Base-by-base conservation (phyloP, 2,797 vertebrate genomes). In the Brachyrhaphis roseni region DNA sequence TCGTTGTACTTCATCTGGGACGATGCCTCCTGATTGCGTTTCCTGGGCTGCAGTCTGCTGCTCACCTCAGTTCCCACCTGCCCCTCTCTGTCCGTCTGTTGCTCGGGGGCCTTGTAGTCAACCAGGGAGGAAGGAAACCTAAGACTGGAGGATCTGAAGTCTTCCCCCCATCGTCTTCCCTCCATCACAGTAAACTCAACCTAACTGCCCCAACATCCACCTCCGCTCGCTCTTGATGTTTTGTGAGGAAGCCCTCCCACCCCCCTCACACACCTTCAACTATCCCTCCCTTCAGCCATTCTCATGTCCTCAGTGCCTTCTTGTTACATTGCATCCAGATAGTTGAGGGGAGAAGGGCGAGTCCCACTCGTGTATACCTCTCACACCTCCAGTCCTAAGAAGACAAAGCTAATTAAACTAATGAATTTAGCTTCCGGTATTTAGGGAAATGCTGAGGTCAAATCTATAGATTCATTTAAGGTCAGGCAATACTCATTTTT, bases 311-410 rank as follows among this genome's bases (percentile, higher is more conserved):
- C 84, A 46, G 80, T 81, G 84, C 91, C 89, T 87, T 82, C 83
- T 84, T 93, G 86, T 88, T 92, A 91, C 92, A 94, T 94, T 94
- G 92, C 88, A 91, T 92, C 94, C 93, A 95, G 95, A 89, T 90
- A 86, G 86, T 80, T 79, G 77, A 86, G 84, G 78, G 84, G 76
- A 88, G 84, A 64, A 83, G 84, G 79, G 88, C 77, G 81, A 53
- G 81, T 75, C 85, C 79, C 86, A 66, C 81, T 85, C 78, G 80
- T 88, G 49, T 82, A 71, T 74, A 75, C 73, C 72, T 51, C 47
- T 55, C 26, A 72, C 34, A 72, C 62, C 80, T 20, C 71, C 34
- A 70, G 28, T 49, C 55, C 78, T 59, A 53, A 76, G 71, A 23
- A 57, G 57, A 77, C 77, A 72, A 79, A 68, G 77, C 57, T 10